Base-by-base conservation (phyloP, 2,113 vertebrate genomes). In the Penelope pileata region DNA sequence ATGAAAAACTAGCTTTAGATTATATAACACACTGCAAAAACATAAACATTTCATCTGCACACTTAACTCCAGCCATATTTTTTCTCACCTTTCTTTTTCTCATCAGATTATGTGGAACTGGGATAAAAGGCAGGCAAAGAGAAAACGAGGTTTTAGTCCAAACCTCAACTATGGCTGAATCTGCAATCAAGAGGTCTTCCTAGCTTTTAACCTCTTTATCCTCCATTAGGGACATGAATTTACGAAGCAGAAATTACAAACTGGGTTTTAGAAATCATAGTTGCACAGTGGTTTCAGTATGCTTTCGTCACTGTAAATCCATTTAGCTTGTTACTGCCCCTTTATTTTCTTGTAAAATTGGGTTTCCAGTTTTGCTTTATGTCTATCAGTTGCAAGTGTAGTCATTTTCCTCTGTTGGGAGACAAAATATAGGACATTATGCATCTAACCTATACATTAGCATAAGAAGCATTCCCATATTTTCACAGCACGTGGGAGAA, bases 381-480 rank as follows among this genome's bases (percentile, higher is more conserved):
- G 76, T 56, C 72, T 86, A 72, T 88, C 59, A 91, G 67, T n/a
- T 83, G 47, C 29, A 77, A 88, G 56, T 59, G 21, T 19, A 83
- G 50, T 53, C 70, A 64, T 34, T 76, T 89, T 79, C 68, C 74
- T 54, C 67, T 73, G 38, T 15, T 83, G 86, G 72, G n/a, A 88
- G 43, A 85, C 56, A 90, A 95, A 94, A 96, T 86, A 83, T 15
- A 78, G 54, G 42, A 77, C 66, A 86, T 72, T 60, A 94, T 70
- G 22, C 43, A 93, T 83, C 60, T 86, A 88, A 94, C 78, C 79
- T 91, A 56, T 5, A 94, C 50, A 91, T 91, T 77, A 91, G 75
- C 84, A 82, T 96, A 93, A 80, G 6, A 21, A 80, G 75, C 56
- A 77, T 50, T 83, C 48, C 59, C 23, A 38, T 70, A 62, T 94